Base-by-base conservation (phyloP, 2,888 invertebrate genomes). In the Spodoptera exigua region DNA sequence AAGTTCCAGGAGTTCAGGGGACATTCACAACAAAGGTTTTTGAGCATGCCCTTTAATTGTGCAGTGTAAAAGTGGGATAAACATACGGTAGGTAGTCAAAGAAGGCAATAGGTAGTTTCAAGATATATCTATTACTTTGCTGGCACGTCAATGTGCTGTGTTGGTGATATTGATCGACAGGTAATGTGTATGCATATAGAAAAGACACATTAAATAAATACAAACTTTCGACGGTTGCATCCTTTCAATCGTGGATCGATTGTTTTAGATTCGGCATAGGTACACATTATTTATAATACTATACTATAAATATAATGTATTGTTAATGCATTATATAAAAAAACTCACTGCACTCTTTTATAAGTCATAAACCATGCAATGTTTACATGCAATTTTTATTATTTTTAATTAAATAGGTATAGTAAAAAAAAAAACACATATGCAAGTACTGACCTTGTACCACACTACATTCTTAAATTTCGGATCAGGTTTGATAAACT, bases 31-130 rank as follows among this genome's bases (percentile, higher is more conserved):
- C 81, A 78, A 84, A 82, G 84, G 79, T 68, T 79, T 86, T 89
- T 89, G 90, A 90, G 89, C 93, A 92, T 93, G 93, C 92, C 89
- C 86, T 87, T n/a, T 76, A 68, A 80, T 86, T 89, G 90, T 91
- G 89, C 84, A 89, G 88, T 89, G 89, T 89, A 77, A 76, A 40
- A 76, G 77, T 77, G 64, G 76, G 70, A 63, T 47, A 40, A 64
- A 54, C 52, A 39, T 45, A 66, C 61, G 48, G 55, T 64, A 65
- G n/a, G 64, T 64, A 65, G n/a, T 62, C 35, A 40, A 52, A 40
- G 41, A 59, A 65, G 58, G 76, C 73, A 73, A 74, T 70, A 76
- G 78, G 75, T 76, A 74, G 71, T 61, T 45, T 48, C 43, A 56
- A 61, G 49, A 51, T 27, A 68, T 52, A 16, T 51, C 45, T 36